Percentiles rank a stretch among this genome's conserved stretches.
phyloP scores from a whole-genome alignment of 2,113 vertebrate genomes.

The Entelurus aequoreus region DNA sequence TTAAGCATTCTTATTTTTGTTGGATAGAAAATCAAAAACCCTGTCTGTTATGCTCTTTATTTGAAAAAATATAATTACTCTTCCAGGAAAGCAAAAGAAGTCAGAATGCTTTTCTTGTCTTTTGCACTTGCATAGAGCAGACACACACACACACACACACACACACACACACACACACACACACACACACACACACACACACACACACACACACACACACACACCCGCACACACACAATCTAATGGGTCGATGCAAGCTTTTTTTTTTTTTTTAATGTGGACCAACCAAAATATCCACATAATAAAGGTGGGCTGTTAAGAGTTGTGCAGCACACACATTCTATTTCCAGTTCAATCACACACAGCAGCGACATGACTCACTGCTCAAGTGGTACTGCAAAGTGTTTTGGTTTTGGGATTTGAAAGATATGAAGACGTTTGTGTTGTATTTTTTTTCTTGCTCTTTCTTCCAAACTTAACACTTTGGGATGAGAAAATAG shows the following conservation, averaged over 20 bases:
- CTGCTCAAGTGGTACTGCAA: conserved; percentile 68
- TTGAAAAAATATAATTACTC: conserved; percentile 72
- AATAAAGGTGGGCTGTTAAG: neutral
- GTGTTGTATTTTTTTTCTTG: conserved; percentile 35
- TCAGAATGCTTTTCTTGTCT: conserved; percentile 65
- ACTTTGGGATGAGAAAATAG: conserved; percentile 25
- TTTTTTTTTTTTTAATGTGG: no score
- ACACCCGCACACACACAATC: neutral
- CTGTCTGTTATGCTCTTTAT: conserved; percentile 57
- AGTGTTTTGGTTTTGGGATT: conserved; percentile 63
- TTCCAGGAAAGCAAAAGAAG: conserved; percentile 66
- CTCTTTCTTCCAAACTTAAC: neutral
- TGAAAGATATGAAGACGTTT: conserved; percentile 66
- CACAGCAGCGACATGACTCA: conserved; percentile 60
- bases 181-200: conserved; percentile 7
- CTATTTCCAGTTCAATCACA: conserved; percentile 51
- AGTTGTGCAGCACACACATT: neutral
- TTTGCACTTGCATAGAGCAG: conserved; percentile 78
- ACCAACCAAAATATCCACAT: neutral
- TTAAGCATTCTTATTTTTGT: conserved; percentile 8
- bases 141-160: conserved; percentile 5
- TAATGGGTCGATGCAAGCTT: neutral
- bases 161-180: neutral
- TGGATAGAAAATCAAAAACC: conserved; percentile 63
- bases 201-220: conserved; percentile 6